A percentile compares a stretch with the other conserved stretches of the same genome.
Evolutionary conservation across 2,113 vertebrate species (phyloP).

Genomic region (Myiozetetes cayanensis): DNA sequence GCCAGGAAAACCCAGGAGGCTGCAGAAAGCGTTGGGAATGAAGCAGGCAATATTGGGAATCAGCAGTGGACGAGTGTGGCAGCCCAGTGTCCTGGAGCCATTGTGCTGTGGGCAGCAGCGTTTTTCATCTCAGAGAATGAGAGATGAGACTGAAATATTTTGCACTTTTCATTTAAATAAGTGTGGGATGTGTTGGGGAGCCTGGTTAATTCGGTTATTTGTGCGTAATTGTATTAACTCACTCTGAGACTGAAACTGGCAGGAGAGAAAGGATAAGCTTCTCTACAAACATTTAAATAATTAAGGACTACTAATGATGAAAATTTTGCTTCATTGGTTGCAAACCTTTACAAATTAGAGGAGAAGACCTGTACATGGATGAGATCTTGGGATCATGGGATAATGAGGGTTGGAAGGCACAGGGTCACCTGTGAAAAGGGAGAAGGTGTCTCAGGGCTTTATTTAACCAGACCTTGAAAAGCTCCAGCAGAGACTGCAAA

Average conservation of each 20-base stretch:
- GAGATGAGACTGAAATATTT: neutral
- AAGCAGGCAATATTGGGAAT: neutral
- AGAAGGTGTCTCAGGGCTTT: neutral
- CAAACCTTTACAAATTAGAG: neutral
- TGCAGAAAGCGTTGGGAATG: neutral
- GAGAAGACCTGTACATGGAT: neutral
- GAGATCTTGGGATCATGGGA: neutral
- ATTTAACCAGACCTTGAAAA: neutral
- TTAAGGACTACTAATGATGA: neutral
- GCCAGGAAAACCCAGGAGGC: neutral
- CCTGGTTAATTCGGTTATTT: rapidly evolving
- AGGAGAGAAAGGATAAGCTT: neutral
- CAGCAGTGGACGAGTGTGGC: rapidly evolving
- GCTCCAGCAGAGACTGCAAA: too few species aligned
- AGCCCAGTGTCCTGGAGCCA: neutral
- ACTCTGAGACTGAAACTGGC: neutral
- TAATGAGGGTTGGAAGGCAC: neutral
- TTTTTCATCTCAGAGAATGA: neutral
- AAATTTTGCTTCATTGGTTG: neutral
- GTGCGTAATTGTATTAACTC: neutral
- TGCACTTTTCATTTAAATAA: neutral
- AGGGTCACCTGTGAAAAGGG: neutral
- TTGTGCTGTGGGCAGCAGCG: neutral
- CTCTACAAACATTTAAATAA: neutral
- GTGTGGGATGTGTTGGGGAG: rapidly evolving